Percentiles rank a stretch among this genome's conserved stretches.
phyloP scores from a whole-genome alignment of 2,888 invertebrate genomes.

The Drymonia ruficornis region DNA sequence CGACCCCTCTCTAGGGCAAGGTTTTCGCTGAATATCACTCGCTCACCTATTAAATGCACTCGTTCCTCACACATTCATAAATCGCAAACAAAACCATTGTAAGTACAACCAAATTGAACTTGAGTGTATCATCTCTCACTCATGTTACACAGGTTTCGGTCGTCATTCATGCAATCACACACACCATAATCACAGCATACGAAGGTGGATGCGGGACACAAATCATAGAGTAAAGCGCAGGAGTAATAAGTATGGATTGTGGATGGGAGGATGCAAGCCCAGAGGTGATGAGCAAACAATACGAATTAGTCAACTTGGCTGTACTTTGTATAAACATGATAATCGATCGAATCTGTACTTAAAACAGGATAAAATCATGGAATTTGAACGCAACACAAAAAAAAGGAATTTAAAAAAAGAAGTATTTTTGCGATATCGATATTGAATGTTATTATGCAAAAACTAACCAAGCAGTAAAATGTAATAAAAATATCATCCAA shows the following conservation, averaged over 20 bases:
- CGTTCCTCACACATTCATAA: constrained; percentile 53
- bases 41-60: constrained; percentile 59
- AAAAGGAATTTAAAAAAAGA: neutral
- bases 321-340: constrained; percentile 62
- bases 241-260: constrained; percentile 38
- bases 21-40: constrained; percentile 82
- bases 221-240: constrained; percentile 54
- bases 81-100: constrained; percentile 68
- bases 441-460: constrained; percentile 44
- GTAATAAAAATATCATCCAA: constrained; percentile 37
- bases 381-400: neutral
- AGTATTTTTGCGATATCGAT: constrained; percentile 50
- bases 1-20: constrained; percentile 48
- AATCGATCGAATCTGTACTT: neutral
- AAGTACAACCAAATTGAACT: constrained; percentile 80
- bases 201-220: constrained; percentile 62
- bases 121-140: constrained; percentile 31
- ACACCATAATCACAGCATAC: constrained; percentile 46
- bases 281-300: constrained; percentile 65
- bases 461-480: constrained; percentile 17
- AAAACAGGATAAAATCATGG: neutral
- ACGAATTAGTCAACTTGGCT: constrained; percentile 71
- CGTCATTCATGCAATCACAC: constrained; percentile 35
- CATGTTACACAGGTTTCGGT: constrained; percentile 12
- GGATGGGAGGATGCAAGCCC: constrained; percentile 67